Percentiles rank a stretch among this genome's conserved stretches.
Evolutionary conservation across 2,797 vertebrate genomes (phyloP).

Genomic region (Gambelia wislizenii): DNA sequence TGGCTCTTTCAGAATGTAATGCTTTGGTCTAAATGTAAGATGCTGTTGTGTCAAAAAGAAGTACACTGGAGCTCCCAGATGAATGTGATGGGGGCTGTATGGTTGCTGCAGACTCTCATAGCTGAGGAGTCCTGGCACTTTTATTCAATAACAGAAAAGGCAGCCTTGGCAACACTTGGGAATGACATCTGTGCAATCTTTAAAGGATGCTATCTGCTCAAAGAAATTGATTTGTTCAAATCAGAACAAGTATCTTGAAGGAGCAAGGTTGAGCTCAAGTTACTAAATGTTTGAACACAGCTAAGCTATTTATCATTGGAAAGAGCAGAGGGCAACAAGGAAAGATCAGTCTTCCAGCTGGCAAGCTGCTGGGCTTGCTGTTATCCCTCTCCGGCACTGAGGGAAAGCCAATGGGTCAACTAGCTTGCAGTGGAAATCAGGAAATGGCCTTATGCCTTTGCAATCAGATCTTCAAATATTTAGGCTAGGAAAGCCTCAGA

Average conservation of each 20-base stretch:
- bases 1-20: background rate
- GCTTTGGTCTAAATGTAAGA: background rate
- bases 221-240: slow-evolving; percentile 43
- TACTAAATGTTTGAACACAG: slow-evolving; percentile 56
- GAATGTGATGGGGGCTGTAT: background rate
- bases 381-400: slow-evolving; percentile 26
- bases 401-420: slow-evolving; percentile 24
- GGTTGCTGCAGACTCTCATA: background rate
- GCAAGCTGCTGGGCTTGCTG: slow-evolving; percentile 31
- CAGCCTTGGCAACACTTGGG: slow-evolving; percentile 1
- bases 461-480: slow-evolving; percentile 54
- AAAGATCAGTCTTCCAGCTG: slow-evolving; percentile 50
- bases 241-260: slow-evolving; percentile 17
- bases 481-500: slow-evolving; percentile 33
- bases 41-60: background rate
- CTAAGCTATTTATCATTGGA: slow-evolving; percentile 31
- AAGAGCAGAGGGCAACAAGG: slow-evolving; percentile 41
- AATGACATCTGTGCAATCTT: background rate
- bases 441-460: slow-evolving; percentile 50
- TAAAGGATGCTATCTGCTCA: accelerated
- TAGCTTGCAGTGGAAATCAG: slow-evolving; percentile 28
- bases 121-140: background rate
- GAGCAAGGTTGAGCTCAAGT: slow-evolving; percentile 40
- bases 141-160: slow-evolving; percentile 19
- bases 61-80: background rate